Conservation (phyloP, 2,888 invertebrate species). For the Chirona hameri region DNA sequence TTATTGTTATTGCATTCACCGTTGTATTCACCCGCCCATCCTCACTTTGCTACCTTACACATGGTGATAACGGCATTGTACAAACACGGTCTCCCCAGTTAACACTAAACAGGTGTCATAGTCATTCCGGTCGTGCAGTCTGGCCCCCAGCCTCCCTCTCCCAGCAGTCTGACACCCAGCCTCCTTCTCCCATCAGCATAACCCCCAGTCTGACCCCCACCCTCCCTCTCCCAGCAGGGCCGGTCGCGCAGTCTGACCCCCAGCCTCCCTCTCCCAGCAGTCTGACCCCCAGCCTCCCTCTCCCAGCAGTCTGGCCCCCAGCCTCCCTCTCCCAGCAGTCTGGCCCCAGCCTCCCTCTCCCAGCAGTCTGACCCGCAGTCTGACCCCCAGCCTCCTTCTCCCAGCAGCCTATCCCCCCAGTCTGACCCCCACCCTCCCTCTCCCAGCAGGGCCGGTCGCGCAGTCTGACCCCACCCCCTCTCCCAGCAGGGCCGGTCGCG, state of each 20-base stretch:
- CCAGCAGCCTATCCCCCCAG: neutral
- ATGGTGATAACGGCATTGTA: too few relatives aligned
- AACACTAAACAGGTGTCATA: too few relatives aligned
- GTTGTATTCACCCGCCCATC: too few relatives aligned
- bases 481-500: slow-evolving; percentile 62
- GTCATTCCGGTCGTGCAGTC: too few relatives aligned
- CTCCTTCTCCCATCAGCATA: neutral
- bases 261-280: slow-evolving; percentile 51
- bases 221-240: slow-evolving; percentile 44
- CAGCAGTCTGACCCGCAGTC: too few relatives aligned
- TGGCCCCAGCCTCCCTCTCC: neutral
- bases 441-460: slow-evolving; percentile 53
- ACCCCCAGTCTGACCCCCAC: neutral
- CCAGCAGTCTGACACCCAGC: too few relatives aligned
- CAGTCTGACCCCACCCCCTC: slow-evolving; percentile 46
- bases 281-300: slow-evolving; percentile 56
- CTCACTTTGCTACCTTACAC: too few relatives aligned
- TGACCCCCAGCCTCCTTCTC: too few relatives aligned
- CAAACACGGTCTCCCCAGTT: too few relatives aligned
- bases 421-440: neutral
- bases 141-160: too few relatives aligned
- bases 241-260: slow-evolving; percentile 54
- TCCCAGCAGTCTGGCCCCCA: too few relatives aligned
- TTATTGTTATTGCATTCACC: too few relatives aligned
- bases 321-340: neutral